Evolutionary conservation across 2,797 vertebrate species (phyloP), one percentile per base, ranked within the genome.

Genomic region (Gallinago solitaria): DNA sequence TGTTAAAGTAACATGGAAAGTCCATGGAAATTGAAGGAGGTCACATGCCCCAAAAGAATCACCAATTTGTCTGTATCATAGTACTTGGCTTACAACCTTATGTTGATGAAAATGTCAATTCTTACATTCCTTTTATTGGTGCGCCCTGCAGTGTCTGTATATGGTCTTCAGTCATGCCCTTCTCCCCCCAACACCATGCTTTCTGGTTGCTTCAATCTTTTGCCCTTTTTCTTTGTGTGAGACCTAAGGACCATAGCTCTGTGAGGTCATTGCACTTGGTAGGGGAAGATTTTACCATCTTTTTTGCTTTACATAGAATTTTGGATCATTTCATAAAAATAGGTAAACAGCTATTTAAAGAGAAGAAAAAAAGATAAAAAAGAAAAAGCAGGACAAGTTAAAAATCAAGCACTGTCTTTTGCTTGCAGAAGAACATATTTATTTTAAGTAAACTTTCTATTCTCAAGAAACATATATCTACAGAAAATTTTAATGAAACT

Each of bases 121-220:
- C 83, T 70, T 47, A 28, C 15, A 23, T 54, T 75, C 17, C 16
- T 63, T 63, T 39, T 68, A 4, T 21, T 51, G 16, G 16, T 63
- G 19, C 7, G 35, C 33, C 16, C n/a, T 68, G 11, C 43, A 25
- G 11, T 65, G 9, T 63, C 30, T 77, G 27, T 24, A 41, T 15
- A 18, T 27, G 20, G 2, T 60, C 18, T 71, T 77, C 30, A 60
- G 21, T 48, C 57, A 27, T 2, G 8, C 6, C 3, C 16, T 21
- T 48, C 16, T 3, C 1, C 1, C 4, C 2, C 7, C 1, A 4
- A 2, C 6, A 8, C 12, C 3, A 3, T 24, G 35, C 33, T 65
- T 79, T 4, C 1, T 17, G 12, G 14, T 32, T 63, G 19, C 11
- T 83, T 83, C 65, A 80, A 6, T 6, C 9, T 65, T 9, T 53